Evolutionary conservation across 1,140 invertebrate species (phyloP), one percentile per base, ranked within the genome.

Genomic region (Andricus grossulariae): DNA sequence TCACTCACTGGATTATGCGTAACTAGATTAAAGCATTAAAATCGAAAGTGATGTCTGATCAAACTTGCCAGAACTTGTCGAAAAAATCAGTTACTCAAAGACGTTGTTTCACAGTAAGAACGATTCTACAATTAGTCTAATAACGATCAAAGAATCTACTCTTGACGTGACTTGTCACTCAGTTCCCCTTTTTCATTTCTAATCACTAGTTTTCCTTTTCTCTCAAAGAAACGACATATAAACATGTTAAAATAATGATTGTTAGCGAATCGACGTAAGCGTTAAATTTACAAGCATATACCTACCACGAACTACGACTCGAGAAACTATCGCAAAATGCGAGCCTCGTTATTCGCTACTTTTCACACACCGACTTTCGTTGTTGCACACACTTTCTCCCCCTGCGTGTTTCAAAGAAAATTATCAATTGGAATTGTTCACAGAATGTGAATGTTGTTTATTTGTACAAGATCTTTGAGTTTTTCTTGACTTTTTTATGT

Each of bases 181-280:
- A 25, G 13, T n/a, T 66, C 8, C 39, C 12, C 16, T 66, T 66
- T 10, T 15, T n/a, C 25, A 6, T 66, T 39, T 66, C 16, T 39
- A 16, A 8, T 66, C 25, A 16, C 25, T 66, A 39, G 60, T 39
- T 60, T 60, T 32, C 13, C 5, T 16, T 66, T 25, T 16, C 4
- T 13, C n/a, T 2, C 32, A 66, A 7, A 45, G 39, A 60, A 60
- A 66, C 0, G 39, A 8, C 13, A 60, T 15, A 25, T 21, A 15
- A 66, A 66, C 12, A 66, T 66, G 13, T 60, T 15, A 60, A 60
- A 39, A 45, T 39, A 66, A 66, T 45, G 7, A 45, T 66, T 66
- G 25, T 66, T 66, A n/a, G 60, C 60, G 60, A 66, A 39, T n/a
- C 25, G 60, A 66, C 60, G 25, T 39, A 16, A 39, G 39, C 39